Conservation (phyloP, 2,888 invertebrate genomes). For the Drosophila maculinotata region DNA sequence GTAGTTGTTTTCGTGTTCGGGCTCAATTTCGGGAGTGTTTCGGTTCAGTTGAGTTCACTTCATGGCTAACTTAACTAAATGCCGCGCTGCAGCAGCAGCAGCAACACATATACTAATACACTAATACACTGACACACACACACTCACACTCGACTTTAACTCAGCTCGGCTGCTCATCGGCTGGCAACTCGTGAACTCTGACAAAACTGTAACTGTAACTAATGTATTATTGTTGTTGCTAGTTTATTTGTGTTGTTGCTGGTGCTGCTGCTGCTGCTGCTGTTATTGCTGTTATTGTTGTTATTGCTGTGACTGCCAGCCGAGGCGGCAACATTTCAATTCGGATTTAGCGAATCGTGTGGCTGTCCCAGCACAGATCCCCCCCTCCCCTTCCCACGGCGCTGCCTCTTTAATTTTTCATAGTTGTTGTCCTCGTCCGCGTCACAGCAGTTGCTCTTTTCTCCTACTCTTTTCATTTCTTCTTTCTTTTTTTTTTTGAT, state of each 20-base stretch:
- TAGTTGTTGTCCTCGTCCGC: slow-evolving; percentile 22
- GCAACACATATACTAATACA: slow-evolving; percentile 31
- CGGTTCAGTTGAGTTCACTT: slow-evolving; percentile 82
- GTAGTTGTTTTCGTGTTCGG: slow-evolving; percentile 61
- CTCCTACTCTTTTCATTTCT: not conserved
- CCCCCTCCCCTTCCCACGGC: not conserved
- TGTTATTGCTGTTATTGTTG: not conserved
- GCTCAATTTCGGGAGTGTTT: slow-evolving; percentile 73
- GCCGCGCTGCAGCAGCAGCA: slow-evolving; percentile 71
- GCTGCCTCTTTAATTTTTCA: slow-evolving; percentile 8
- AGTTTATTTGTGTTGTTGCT: slow-evolving; percentile 13
- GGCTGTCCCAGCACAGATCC: slow-evolving; percentile 24
- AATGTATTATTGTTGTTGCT: slow-evolving; percentile 47
- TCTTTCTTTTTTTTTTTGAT: slow-evolving; percentile 20
- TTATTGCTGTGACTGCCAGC: slow-evolving; percentile 38
- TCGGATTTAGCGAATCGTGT: slow-evolving; percentile 63
- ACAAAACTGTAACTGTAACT: slow-evolving; percentile 60
- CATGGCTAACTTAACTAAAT: slow-evolving; percentile 83
- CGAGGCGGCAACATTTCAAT: slow-evolving; percentile 76
- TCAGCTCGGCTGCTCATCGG: slow-evolving; percentile 68
- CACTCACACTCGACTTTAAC: slow-evolving; percentile 52
- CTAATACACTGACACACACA: slow-evolving; percentile 15
- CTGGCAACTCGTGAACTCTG: slow-evolving; percentile 71
- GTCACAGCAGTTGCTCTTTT: slow-evolving; percentile 49
- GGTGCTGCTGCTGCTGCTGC: slow-evolving; percentile 18